Conservation (phyloP, 2,113 vertebrate species). For the Antigone vipio region DNA sequence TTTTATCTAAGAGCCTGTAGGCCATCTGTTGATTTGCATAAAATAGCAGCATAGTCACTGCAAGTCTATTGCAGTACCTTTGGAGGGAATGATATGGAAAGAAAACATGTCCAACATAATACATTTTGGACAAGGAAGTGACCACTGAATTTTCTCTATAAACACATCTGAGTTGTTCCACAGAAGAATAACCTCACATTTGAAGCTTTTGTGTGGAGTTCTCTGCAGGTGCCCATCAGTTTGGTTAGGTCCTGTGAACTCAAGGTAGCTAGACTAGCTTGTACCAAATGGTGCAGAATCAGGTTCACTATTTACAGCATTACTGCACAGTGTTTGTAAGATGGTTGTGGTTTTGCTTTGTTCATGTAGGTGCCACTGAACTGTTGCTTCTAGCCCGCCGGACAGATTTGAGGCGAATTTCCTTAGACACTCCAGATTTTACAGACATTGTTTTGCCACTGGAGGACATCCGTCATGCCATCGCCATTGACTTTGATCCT, state of each 20-base stretch:
- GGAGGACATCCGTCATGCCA: constrained; percentile 95
- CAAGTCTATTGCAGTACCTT: not conserved
- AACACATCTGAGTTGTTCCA: not conserved
- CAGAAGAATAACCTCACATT: not conserved
- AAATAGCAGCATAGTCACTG: not conserved
- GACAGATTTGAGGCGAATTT: constrained; percentile 91
- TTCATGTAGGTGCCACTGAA: constrained; percentile 83
- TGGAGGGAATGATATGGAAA: rapidly evolving
- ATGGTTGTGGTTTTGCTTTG: not conserved
- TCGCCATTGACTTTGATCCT: constrained; percentile 95
- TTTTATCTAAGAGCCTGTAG: not conserved
- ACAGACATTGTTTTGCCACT: constrained; percentile 91
- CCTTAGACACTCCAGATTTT: constrained; percentile 93
- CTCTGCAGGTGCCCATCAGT: not conserved
- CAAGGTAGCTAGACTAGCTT: not conserved
- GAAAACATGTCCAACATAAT: not conserved
- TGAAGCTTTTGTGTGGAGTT: not conserved
- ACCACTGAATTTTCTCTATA: not conserved
- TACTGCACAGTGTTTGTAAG: not conserved
- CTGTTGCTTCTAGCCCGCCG: constrained; percentile 90
- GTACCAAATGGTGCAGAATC: not conserved
- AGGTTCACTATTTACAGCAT: not conserved
- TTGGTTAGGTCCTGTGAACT: not conserved
- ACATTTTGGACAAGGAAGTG: not conserved
- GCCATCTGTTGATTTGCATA: not conserved